These are phyloP conservation scores for Parapristionchus giblindavisi DNA, from an alignment of 2,888 invertebrate genomes.

Conservation along the genomic window DNA sequence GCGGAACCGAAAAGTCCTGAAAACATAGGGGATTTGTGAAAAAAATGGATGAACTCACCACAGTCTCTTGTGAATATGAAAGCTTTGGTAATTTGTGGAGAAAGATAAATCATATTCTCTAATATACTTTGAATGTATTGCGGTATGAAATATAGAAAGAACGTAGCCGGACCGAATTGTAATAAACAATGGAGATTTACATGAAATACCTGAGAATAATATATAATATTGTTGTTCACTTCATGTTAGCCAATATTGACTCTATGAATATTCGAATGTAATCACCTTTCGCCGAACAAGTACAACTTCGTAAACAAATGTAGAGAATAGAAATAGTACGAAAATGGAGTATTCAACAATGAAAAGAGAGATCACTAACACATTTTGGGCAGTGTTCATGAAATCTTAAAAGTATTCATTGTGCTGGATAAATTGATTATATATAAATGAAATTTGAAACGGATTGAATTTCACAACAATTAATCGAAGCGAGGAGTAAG, in stretches of 20 bases:
- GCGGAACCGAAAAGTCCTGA: constrained; percentile 24
- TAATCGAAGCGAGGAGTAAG: no score
- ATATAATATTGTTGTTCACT: not conserved
- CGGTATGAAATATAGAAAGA: not conserved
- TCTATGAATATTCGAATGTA: not conserved
- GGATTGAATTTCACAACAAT: no score
- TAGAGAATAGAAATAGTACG: not conserved
- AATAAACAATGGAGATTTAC: constrained; percentile 9
- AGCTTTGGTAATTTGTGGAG: not conserved
- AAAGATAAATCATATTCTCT: not conserved
- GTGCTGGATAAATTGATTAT: no score
- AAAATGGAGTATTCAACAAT: not conserved
- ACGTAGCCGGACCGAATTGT: constrained; percentile 14
- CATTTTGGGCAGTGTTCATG: no score
- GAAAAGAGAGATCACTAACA: no score
- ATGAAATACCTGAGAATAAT: constrained; percentile 2
- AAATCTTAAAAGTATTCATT: no score
- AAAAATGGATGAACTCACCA: not conserved
- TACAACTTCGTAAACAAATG: not conserved
- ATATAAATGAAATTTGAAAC: no score
- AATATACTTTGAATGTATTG: not conserved
- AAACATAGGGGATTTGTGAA: not conserved
- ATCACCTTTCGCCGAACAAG: not conserved
- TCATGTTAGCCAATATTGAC: no score
- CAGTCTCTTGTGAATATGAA: not conserved